Evolutionary conservation across 2,797 vertebrate genomes (phyloP).

Genomic region (Harpagifer antarcticus): DNA sequence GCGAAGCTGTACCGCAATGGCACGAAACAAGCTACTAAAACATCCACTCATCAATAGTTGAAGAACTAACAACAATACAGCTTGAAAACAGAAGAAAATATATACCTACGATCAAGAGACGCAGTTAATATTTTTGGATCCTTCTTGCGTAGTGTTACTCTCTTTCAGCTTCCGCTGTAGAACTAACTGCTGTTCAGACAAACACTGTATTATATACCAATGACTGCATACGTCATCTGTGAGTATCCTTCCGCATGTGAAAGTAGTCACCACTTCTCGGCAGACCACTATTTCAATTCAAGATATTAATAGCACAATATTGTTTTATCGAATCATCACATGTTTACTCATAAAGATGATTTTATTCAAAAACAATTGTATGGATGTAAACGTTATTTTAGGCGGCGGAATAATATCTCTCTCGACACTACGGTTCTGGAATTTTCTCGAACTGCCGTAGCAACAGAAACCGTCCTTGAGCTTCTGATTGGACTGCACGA

Average conservation of each 20-base stretch:
- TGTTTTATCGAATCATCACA: rapidly evolving
- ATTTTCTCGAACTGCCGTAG: slow-evolving; percentile 69
- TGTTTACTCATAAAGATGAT: rapidly evolving
- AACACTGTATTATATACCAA: slow-evolving; percentile 55
- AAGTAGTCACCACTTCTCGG: slow-evolving; percentile 62
- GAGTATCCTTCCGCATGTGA: slow-evolving; percentile 68
- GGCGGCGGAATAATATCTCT: slow-evolving; percentile 70
- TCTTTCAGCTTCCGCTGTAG: rapidly evolving
- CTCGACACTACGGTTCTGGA: slow-evolving; percentile 49
- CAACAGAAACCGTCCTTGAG: slow-evolving; percentile 44
- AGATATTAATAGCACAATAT: rapidly evolving
- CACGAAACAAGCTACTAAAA: neutral
- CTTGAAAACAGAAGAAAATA: rapidly evolving
- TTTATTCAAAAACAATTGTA: rapidly evolving
- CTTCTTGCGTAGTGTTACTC: rapidly evolving
- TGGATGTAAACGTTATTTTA: neutral
- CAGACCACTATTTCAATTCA: rapidly evolving
- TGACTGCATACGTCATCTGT: slow-evolving; percentile 46
- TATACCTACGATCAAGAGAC: neutral
- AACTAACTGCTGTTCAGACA: rapidly evolving
- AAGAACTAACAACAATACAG: rapidly evolving
- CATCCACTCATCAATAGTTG: rapidly evolving
- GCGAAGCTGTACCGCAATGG: neutral
- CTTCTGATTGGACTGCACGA: slow-evolving; percentile 71
- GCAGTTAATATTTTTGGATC: rapidly evolving